These are phyloP conservation scores for Xenops minutus DNA, from an alignment of 2,797 vertebrate genomes.

Conservation along the genomic window DNA sequence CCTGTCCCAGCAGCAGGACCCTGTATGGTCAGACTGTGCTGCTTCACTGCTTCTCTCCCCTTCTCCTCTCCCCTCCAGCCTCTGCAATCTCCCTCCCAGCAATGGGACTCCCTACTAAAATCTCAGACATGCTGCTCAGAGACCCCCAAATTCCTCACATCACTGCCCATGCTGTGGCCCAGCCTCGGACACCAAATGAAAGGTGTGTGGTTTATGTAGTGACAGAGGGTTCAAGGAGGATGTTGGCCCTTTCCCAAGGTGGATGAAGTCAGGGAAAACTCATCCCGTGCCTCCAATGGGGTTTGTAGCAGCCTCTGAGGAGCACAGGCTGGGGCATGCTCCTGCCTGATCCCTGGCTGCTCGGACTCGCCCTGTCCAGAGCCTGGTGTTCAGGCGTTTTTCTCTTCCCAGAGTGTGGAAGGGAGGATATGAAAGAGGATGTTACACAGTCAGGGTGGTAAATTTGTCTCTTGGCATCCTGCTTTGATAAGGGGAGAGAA, in stretches of 20 bases:
- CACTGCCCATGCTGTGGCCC: background rate
- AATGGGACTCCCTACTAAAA: fast-evolving
- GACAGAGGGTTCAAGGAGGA: background rate
- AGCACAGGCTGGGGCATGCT: background rate
- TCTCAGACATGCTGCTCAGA: background rate
- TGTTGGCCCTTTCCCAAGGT: background rate
- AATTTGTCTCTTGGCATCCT: conserved; percentile 28
- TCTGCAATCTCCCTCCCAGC: background rate
- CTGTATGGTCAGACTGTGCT: background rate
- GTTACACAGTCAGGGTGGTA: conserved; percentile 12
- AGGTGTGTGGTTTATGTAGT: background rate
- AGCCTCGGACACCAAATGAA: background rate
- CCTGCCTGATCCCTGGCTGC: background rate
- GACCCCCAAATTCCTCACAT: background rate
- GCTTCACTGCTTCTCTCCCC: background rate
- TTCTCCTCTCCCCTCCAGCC: background rate
- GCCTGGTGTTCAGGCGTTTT: background rate
- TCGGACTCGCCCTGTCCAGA: background rate
- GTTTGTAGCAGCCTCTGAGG: background rate
- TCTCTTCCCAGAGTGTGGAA: background rate
- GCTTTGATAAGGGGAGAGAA: background rate
- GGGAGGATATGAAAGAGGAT: conserved; percentile 44
- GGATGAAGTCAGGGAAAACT: background rate
- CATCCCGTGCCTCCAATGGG: background rate
- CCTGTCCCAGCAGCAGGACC: background rate